Conservation (phyloP, 2,797 vertebrate species). For the Pampus argenteus region DNA sequence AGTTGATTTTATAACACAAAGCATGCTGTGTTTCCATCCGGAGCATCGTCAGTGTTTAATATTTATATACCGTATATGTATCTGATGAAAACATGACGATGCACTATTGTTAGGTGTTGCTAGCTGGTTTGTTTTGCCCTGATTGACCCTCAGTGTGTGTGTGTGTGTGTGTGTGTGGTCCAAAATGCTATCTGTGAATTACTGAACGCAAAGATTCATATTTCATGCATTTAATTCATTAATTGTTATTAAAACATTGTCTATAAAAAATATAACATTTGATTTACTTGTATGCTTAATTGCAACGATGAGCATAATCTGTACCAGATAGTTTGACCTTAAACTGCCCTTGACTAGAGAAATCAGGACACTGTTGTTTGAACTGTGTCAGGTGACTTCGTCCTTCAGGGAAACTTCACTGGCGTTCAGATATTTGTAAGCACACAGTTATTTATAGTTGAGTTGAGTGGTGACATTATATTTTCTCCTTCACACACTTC, state of each 20-base stretch:
- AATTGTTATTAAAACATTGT: neutral
- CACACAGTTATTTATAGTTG: constrained; percentile 71
- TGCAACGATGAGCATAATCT: neutral
- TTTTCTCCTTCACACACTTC: constrained; percentile 14
- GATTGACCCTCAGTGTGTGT: constrained; percentile 14
- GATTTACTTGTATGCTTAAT: too few species aligned
- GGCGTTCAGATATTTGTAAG: constrained; percentile 42
- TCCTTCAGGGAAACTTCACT: constrained; percentile 65
- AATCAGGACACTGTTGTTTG: constrained; percentile 30
- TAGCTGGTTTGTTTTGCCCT: constrained; percentile 47
- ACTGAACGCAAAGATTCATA: neutral
- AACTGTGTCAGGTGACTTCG: constrained; percentile 62
- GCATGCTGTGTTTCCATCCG: too few species aligned
- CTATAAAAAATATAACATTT: too few species aligned
- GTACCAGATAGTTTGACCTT: neutral
- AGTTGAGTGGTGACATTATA: constrained; percentile 32
- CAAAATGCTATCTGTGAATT: neutral
- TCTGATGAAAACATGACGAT: constrained; percentile 2
- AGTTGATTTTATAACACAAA: constrained; percentile 4
- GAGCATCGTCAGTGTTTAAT: too few species aligned
- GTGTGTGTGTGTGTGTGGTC: constrained; percentile 2
- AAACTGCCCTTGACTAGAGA: neutral
- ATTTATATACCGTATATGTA: constrained; percentile 19
- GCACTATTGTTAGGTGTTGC: constrained; percentile 28
- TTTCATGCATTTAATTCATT: constrained; percentile 2